Conservation (phyloP, 2,797 vertebrate genomes). For the Emys orbicularis region DNA sequence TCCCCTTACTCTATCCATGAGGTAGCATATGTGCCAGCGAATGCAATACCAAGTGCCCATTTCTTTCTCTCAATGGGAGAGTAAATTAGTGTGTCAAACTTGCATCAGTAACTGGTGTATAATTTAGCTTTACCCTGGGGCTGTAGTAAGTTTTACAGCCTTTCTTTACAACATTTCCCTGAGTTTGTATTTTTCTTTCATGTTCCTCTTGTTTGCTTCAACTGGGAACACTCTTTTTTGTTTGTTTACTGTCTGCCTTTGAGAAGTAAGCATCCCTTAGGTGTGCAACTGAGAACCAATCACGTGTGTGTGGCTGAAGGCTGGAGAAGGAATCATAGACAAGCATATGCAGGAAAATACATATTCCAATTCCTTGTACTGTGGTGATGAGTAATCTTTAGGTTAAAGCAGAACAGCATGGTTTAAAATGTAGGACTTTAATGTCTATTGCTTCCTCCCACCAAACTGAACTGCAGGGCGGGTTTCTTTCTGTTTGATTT, state of each 20-base stretch:
- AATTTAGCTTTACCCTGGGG: background rate
- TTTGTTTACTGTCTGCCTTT: background rate
- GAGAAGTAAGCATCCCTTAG: constrained; percentile 16
- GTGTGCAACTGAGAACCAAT: constrained; percentile 23
- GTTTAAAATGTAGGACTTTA: background rate
- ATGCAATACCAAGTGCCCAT: background rate
- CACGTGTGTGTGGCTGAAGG: constrained; percentile 33
- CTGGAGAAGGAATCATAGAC: constrained; percentile 39
- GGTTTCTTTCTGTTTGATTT: background rate
- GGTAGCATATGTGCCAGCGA: fast-evolving
- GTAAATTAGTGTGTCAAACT: background rate
- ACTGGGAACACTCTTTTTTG: constrained; percentile 4
- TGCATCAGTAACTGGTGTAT: background rate
- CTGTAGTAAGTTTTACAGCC: background rate
- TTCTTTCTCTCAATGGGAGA: constrained; percentile 4
- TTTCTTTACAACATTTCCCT: background rate
- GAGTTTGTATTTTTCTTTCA: constrained; percentile 7
- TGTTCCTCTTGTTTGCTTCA: constrained; percentile 25
- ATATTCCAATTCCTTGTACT: constrained; percentile 52
- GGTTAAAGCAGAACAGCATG: constrained; percentile 22
- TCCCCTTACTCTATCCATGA: background rate
- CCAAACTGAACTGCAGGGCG: background rate
- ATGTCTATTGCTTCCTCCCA: background rate
- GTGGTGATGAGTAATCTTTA: constrained; percentile 55
- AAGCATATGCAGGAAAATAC: constrained; percentile 55